These are phyloP conservation scores for Octonoba sinensis DNA, from an alignment of 2,888 invertebrate species.

Conservation along the genomic window DNA sequence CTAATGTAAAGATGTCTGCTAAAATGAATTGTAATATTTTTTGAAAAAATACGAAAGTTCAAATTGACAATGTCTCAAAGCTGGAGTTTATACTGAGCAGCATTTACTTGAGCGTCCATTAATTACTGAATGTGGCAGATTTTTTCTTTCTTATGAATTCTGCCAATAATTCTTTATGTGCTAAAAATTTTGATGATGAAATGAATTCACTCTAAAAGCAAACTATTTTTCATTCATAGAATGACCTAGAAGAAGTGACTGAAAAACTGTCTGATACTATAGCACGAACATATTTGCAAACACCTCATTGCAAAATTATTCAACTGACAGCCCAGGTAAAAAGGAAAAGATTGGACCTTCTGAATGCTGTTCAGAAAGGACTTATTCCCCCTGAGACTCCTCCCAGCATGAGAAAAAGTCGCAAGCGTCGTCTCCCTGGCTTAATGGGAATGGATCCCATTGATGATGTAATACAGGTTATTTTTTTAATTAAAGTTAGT, in stretches of 20 bases:
- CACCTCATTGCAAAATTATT: conserved; percentile 77
- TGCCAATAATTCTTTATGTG: too few relatives aligned
- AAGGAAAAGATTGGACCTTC: conserved; percentile 77
- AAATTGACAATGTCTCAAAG: too few relatives aligned
- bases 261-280: conserved; percentile 79
- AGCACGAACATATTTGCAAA: conserved; percentile 77
- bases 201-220: too few relatives aligned
- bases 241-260: conserved; percentile 78
- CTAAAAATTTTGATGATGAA: too few relatives aligned
- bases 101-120: too few relatives aligned
- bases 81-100: too few relatives aligned
- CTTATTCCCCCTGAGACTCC: conserved; percentile 77
- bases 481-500: neutral
- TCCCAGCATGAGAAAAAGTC: conserved; percentile 74
- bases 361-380: conserved; percentile 76
- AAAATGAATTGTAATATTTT: too few relatives aligned
- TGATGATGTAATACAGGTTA: conserved; percentile 70
- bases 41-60: too few relatives aligned
- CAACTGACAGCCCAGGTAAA: conserved; percentile 77
- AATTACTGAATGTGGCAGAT: too few relatives aligned
- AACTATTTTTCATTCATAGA: conserved; percentile 72
- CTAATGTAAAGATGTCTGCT: too few relatives aligned
- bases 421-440: conserved; percentile 72
- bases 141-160: too few relatives aligned
- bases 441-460: conserved; percentile 70